Percentiles rank a stretch among this genome's conserved stretches.
Evolutionary conservation across 2,113 vertebrate genomes (phyloP).

Genomic region (Cryptotis parvus): DNA sequence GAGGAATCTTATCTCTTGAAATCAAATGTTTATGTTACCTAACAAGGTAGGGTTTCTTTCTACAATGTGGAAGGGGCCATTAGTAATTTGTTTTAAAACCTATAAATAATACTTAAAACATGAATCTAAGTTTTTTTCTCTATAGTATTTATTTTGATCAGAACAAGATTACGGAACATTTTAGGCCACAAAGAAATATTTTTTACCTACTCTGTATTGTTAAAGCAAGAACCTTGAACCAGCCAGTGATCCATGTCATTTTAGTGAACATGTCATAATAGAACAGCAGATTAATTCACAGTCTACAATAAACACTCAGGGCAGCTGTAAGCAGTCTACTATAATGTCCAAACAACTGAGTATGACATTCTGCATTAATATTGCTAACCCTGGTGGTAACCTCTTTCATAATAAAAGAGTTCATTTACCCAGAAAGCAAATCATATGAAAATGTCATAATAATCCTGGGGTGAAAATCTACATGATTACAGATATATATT

Average conservation of each 20-base stretch:
- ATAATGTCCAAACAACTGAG: conserved; percentile 56
- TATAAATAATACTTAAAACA: not conserved
- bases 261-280: conserved; percentile 70
- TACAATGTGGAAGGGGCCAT: not conserved
- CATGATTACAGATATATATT: conserved; percentile 61
- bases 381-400: conserved; percentile 33
- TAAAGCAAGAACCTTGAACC: conserved; percentile 56
- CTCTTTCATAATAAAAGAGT: conserved; percentile 68
- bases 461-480: conserved; percentile 6
- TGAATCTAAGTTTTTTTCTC: conserved; percentile 1
- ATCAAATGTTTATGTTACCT: not conserved
- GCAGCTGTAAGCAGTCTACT: conserved; percentile 52
- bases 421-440: conserved; percentile 63
- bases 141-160: not conserved
- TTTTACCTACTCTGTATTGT: conserved; percentile 62
- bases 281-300: conserved; percentile 73
- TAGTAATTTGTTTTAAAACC: not conserved
- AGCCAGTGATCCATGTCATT: conserved; percentile 63
- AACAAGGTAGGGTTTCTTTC: not conserved
- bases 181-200: conserved; percentile 28
- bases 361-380: conserved; percentile 71
- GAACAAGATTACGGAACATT: not conserved
- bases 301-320: conserved; percentile 56
- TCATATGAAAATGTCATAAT: conserved; percentile 66
- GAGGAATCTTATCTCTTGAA: not conserved